Percentiles rank a stretch among this genome's conserved stretches.
phyloP scores from a whole-genome alignment of 1,140 invertebrate species.

The Listronotus oregonensis region DNA sequence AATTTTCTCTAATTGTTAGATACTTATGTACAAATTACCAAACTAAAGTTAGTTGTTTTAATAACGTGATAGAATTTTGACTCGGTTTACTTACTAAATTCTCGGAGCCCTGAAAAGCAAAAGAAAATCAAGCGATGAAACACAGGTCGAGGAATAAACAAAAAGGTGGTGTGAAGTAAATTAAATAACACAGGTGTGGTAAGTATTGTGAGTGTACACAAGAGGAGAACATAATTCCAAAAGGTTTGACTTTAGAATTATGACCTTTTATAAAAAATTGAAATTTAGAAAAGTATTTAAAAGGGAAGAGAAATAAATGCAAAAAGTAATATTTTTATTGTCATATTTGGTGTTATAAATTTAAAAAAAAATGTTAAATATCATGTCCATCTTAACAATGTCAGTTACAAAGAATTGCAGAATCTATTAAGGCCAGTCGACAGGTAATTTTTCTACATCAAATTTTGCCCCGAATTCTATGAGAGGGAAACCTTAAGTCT shows the following conservation, averaged over 20 bases:
- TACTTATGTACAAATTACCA: not conserved
- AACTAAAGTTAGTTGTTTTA: slow-evolving; percentile 6
- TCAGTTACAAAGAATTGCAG: too few species aligned
- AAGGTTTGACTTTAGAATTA: slow-evolving; percentile 31
- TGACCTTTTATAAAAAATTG: slow-evolving; percentile 36
- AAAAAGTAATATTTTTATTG: not conserved
- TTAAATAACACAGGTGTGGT: not conserved
- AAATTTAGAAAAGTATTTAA: not conserved
- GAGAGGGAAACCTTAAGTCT: too few species aligned
- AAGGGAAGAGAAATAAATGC: not conserved
- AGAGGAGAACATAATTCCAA: slow-evolving; percentile 20
- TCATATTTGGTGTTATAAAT: not conserved
- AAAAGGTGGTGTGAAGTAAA: not conserved
- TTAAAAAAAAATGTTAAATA: too few species aligned
- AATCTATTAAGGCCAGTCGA: too few species aligned
- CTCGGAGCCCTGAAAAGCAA: slow-evolving; percentile 73
- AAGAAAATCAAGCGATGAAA: slow-evolving; percentile 51
- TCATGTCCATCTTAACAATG: too few species aligned
- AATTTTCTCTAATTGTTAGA: slow-evolving; percentile 5
- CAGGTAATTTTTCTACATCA: too few species aligned
- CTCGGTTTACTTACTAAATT: slow-evolving; percentile 70
- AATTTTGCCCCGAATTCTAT: too few species aligned
- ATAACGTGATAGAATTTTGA: slow-evolving; percentile 34
- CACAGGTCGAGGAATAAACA: slow-evolving; percentile 20
- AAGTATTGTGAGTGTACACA: slow-evolving; percentile 23